Percentiles rank a stretch among this genome's conserved stretches.
Conservation (phyloP, 2,888 invertebrate species). For the Agrilus biguttatus region DNA sequence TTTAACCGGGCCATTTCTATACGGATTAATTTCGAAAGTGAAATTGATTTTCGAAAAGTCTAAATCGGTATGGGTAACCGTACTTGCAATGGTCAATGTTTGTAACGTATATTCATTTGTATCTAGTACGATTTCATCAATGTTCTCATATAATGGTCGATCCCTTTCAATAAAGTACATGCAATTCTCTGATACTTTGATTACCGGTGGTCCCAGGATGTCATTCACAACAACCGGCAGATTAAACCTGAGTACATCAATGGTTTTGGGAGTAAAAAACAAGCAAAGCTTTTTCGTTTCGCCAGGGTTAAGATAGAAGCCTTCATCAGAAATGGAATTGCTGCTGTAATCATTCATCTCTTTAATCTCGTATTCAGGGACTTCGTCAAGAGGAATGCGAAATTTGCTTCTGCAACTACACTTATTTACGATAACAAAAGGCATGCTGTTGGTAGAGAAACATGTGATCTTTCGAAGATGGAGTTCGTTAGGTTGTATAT, state of each 20-base stretch:
- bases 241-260: slow-evolving; percentile 39
- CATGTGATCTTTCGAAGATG: slow-evolving; percentile 33
- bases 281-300: slow-evolving; percentile 22
- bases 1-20: not conserved
- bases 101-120: no score
- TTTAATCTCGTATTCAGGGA: slow-evolving; percentile 24
- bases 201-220: slow-evolving; percentile 39
- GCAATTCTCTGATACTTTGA: slow-evolving; percentile 16
- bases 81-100: no score
- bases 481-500: slow-evolving; percentile 35
- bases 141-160: slow-evolving; percentile 2
- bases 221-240: slow-evolving; percentile 44
- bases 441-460: slow-evolving; percentile 19
- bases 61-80: no score
- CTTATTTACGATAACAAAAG: slow-evolving; percentile 22
- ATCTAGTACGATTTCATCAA: no score
- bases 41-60: no score
- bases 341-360: slow-evolving; percentile 10
- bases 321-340: not conserved
- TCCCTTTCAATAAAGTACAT: slow-evolving; percentile 11
- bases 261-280: slow-evolving; percentile 29
- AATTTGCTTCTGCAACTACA: slow-evolving; percentile 17
- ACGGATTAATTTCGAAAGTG: slow-evolving; percentile 1
- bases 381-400: slow-evolving; percentile 22
- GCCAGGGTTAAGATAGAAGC: slow-evolving; percentile 16